Conservation (phyloP, 2,113 vertebrate species). For the Ancistrus triradiatus region DNA sequence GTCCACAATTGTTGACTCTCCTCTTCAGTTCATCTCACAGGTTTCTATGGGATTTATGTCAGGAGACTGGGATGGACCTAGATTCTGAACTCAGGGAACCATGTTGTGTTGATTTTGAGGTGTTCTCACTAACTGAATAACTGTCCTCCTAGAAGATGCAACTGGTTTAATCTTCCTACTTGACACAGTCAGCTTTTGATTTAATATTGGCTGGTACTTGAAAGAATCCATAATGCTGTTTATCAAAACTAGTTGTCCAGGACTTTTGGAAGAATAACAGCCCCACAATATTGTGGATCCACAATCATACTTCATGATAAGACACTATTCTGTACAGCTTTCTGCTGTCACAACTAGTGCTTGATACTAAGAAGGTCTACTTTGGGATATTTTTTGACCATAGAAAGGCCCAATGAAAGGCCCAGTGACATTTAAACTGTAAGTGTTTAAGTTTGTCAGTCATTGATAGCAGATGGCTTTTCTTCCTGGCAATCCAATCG, state of each 20-base stretch:
- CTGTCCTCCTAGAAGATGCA: neutral
- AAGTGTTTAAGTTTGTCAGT: too few species aligned
- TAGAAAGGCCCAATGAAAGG: neutral
- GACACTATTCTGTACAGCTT: neutral
- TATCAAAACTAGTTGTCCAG: neutral
- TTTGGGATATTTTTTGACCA: constrained; percentile 2
- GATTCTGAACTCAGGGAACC: neutral
- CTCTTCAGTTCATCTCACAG: too few species aligned
- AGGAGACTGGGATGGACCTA: too few species aligned
- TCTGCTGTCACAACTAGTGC: neutral
- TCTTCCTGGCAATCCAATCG: neutral
- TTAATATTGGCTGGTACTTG: neutral
- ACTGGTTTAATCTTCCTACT: neutral
- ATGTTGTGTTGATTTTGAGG: neutral
- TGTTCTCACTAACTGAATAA: neutral
- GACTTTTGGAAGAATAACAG: neutral
- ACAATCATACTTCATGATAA: neutral
- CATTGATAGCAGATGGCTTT: neutral
- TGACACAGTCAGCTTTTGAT: neutral
- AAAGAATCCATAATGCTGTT: neutral
- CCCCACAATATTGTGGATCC: too few species aligned
- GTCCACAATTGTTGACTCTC: too few species aligned
- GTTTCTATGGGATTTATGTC: too few species aligned
- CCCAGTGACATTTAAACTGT: neutral
- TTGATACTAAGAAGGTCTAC: neutral